Base-by-base conservation (phyloP, 2,797 vertebrate genomes). In the Alcedo quadribrachys region DNA sequence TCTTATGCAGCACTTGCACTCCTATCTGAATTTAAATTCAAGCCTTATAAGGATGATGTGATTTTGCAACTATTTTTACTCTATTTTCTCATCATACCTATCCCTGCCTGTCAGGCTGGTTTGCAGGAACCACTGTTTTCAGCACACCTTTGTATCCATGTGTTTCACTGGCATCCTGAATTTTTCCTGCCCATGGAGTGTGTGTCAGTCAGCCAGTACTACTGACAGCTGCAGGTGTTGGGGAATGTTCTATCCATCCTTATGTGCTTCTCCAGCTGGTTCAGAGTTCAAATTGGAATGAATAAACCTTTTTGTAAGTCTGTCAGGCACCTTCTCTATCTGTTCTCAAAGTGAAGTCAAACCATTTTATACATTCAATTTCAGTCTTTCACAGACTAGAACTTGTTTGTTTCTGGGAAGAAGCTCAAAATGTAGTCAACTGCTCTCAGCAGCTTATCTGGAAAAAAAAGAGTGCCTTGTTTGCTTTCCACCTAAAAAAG, bases 371-470 rank as follows among this genome's bases (percentile, higher is more conserved):
- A 79, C 8, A 48, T 22, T 76, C 83, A 60, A 65, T 69, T 70
- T 79, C 9, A 15, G n/a, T 51, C 61, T 61, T 85, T 62, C 22
- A 45, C 18, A 58, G 27, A 61, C 11, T 42, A 50, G 30, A 71
- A 75, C 17, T 77, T 79, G 17, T 6, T 46, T 73, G 25, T 84
- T 77, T 15, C 63, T 88, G 71, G 37, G 20, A 80, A 81, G 61
- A 87, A 85, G 54, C 14, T 40, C 89, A 90, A 82, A 51, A 81
- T 62, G 80, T 61, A 82, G 51, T 90, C 67, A 89, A 71, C 13
- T 77, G 27, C 15, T 74, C 32, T 80, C 48, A 54, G n/a, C 81
- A 80, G 7, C 10, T 58, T 77, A 75, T 58, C 25, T 61, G 43
- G 25, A 50, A 50, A 51, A 40, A 37, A 40, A 40, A 66, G 25